Base-by-base conservation (phyloP, 2,113 vertebrate species). In the Anguilla rostrata region DNA sequence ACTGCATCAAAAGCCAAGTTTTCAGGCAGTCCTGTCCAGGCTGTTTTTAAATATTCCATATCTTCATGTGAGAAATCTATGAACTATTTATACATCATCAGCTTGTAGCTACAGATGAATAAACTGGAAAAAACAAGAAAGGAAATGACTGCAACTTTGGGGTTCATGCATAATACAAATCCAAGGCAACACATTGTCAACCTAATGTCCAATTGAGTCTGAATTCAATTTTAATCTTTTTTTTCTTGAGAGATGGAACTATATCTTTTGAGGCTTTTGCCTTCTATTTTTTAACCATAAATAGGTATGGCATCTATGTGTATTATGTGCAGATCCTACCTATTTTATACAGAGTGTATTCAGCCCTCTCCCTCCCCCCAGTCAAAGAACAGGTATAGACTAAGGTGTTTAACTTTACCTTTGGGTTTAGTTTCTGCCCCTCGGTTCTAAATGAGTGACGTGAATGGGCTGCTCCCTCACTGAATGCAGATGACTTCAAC, bases 1-100 rank as follows among this genome's bases (percentile, higher is more conserved):
- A 92, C 88, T 89, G 84, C 71, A 7, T 97, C 95, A 95, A 88
- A 94, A 91, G 93, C 92, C 94, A 95, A 89, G 92, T 95, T 96
- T 91, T 94, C 93, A 90, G 94, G 94, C 95, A 92, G 94, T 94
- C 92, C 93, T 91, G 91, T 90, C 92, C 92, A 93, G 91, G 79
- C 60, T 71, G 84, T 39, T 85, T 87, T 88, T 81, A 83, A 85
- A 92, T 92, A 93, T 88, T 90, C 88, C 91, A 91, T 85, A 84
- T 91, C 93, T 92, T 89, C 83, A 86, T 87, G 84, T 84, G 88
- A 89, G 84, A 85, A 88, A 92, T 87, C 83, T 88, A 85, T 89
- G 88, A 86, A 87, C 86, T 90, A 89, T 94, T 93, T 92, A 90
- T 93, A 94, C 90, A 90, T 81, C 86, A 86, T 90, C 95, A 89